phyloP scores from a whole-genome alignment of 2,113 vertebrate species.

The Gracilinanus agilis region DNA sequence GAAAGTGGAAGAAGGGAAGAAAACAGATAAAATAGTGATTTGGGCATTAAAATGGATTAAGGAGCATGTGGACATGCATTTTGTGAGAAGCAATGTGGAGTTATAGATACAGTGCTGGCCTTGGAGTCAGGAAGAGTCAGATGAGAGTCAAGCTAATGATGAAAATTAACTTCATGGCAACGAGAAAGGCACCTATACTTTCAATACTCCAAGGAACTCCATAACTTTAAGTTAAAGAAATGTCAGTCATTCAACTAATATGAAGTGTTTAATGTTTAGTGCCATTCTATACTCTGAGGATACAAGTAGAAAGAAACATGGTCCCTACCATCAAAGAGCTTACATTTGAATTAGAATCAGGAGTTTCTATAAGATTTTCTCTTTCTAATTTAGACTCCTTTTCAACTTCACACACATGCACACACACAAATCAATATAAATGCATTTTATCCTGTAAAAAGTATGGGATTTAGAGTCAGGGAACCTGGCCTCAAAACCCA shows the following conservation, averaged over 20 bases:
- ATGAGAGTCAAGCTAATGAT: not conserved
- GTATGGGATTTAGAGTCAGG: not conserved
- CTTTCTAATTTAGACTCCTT: not conserved
- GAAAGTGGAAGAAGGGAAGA: not conserved
- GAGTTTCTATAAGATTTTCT: not conserved
- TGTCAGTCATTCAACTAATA: not conserved
- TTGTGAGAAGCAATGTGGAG: not conserved
- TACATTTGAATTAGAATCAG: not conserved
- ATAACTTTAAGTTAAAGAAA: not conserved
- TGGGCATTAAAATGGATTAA: not conserved
- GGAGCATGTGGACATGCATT: not conserved
- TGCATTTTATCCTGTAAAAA: not conserved
- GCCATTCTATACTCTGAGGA: not conserved
- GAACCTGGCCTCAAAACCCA: not conserved
- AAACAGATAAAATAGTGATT: not conserved
- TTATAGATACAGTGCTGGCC: not conserved
- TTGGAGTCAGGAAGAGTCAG: not conserved
- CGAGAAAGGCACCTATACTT: not conserved
- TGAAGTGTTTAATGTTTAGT: not conserved
- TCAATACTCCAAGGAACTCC: not conserved
- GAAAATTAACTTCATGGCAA: not conserved
- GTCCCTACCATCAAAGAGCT: not conserved
- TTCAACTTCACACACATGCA: not conserved
- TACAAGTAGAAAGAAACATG: not conserved
- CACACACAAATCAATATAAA: too few relatives aligned